Evolutionary conservation across 2,113 vertebrate species (phyloP), one percentile per base, ranked within the genome.

Genomic region (Apeltes quadracus): DNA sequence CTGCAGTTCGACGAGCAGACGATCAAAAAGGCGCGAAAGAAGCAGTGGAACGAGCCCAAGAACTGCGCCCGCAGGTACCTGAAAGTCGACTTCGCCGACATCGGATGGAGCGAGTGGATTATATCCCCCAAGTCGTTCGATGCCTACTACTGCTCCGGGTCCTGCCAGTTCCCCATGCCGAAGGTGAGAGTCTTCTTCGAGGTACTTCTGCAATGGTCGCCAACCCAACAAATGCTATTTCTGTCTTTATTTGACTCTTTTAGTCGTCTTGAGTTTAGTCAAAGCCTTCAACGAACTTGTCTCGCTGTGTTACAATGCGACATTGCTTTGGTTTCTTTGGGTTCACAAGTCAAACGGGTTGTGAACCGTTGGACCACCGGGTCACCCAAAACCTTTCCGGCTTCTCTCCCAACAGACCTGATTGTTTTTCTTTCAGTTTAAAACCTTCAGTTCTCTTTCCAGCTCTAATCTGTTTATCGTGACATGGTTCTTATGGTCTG

Each of bases 41-140:
- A 96, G 94, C 97, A 98, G 61, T 97, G 96, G 97, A 95, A 95
- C 0, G 95, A 98, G 78, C 96, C 97, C 0, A 86, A 94, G 50
- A 95, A 95, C 20, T 99, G 98, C 0, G 78, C 96, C 0, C 94
- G 97, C 5, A 93, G 97, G 6, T 97, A 98, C 56, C 96, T 99
- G 63, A 98, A 96, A 84, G 98, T 99, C 76, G 97, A 99, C 91
- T 99, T 99, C 67, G 97, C 97, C 0, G 98, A 99, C 84, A 97
- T 99, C 1, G 97, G 98, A 79, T 99, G 98, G 98, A 99, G 94
- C 0, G 96, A 99, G 72, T 99, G 98, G 97, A 99, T 99, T 92
- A 99, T 99, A 91, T 98, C 97, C 1, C 98, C 98, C 0, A 98
- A 97, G 81, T 97, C 97, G 2, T 99, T 98, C 0, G 97, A 99